These are phyloP conservation scores for Hippopotamyrus pictus DNA, from an alignment of 2,797 vertebrate genomes.

Conservation along the genomic window DNA sequence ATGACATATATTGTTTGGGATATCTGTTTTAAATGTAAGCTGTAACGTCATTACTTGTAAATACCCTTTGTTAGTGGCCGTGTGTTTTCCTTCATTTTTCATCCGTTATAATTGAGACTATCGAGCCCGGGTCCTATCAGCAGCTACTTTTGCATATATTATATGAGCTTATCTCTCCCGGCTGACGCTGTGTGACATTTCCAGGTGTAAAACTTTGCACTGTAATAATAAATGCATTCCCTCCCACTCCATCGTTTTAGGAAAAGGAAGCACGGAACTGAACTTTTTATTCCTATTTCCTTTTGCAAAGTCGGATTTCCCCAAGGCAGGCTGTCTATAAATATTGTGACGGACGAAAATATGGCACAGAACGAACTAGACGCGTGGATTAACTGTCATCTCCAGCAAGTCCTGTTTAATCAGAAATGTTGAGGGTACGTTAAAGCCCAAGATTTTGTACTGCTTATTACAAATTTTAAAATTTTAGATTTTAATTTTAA, in stretches of 20 bases:
- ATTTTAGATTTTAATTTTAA: not conserved
- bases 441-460: not conserved
- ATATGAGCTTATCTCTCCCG: not conserved
- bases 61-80: not conserved
- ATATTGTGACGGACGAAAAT: not conserved
- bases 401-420: not conserved
- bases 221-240: not conserved
- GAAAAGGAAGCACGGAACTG: conserved; percentile 39
- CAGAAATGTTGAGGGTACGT: conserved; percentile 20
- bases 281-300: conserved; percentile 47
- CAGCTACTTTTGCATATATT: not conserved
- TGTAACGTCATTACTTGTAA: not conserved
- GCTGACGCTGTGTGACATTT: not conserved
- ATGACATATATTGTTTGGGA: not conserved
- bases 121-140: not conserved
- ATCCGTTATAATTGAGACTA: not conserved
- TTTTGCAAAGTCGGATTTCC: conserved; percentile 42
- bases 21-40: not conserved
- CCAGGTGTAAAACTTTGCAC: not conserved
- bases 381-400: conserved; percentile 1
- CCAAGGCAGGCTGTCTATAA: conserved; percentile 16
- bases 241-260: not conserved
- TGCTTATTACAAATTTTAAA: not conserved
- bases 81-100: not conserved
- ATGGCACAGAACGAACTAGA: conserved; percentile 15